phyloP scores from a whole-genome alignment of 2,113 vertebrate genomes.

The Oenanthe melanoleuca region DNA sequence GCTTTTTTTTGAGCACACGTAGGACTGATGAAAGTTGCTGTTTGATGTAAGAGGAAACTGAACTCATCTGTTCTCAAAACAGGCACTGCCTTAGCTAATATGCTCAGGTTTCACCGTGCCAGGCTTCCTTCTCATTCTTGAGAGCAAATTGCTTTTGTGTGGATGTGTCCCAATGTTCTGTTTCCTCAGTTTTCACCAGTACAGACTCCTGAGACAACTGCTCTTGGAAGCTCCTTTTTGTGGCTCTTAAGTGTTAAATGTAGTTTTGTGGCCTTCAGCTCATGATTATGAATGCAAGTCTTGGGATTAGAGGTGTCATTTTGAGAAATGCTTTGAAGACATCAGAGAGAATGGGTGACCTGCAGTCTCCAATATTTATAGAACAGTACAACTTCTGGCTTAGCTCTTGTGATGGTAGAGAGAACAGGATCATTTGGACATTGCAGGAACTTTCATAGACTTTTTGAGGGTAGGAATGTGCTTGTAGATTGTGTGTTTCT shows the following conservation, averaged over 20 bases:
- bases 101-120: background rate
- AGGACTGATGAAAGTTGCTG: conserved; percentile 37
- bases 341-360: background rate
- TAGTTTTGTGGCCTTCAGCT: background rate
- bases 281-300: background rate
- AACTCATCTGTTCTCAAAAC: conserved; percentile 51
- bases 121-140: background rate
- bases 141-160: background rate
- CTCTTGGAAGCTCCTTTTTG: background rate
- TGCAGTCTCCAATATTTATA: background rate
- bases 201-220: background rate
- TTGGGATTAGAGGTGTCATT: background rate
- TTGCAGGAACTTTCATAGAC: background rate
- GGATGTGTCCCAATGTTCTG: background rate
- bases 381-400: background rate
- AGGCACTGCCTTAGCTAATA: background rate
- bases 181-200: background rate
- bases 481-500: background rate
- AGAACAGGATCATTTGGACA: background rate
- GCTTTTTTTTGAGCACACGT: background rate
- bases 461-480: background rate
- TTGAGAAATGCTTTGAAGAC: background rate
- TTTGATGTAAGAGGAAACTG: conserved; percentile 64
- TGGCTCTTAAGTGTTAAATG: background rate
- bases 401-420: background rate